Evolutionary conservation across 1,140 invertebrate genomes (phyloP).

Genomic region (Ceratina calcarata): DNA sequence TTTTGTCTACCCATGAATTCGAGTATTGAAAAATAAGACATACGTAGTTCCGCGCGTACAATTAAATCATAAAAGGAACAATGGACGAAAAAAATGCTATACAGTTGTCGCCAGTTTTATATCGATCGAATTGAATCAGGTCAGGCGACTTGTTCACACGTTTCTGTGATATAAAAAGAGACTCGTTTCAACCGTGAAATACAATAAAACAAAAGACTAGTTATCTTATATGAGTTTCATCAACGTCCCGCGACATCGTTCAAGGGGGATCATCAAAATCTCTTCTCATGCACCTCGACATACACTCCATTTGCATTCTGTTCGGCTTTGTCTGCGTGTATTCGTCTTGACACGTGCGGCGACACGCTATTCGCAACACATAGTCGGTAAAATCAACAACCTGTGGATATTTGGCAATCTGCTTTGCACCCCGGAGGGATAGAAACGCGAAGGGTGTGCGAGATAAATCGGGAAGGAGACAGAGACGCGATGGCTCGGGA

Average conservation of each 20-base stretch:
- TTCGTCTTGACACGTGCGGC: constrained; percentile 52
- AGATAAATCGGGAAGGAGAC: constrained; percentile 20
- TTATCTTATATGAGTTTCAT: too few species aligned
- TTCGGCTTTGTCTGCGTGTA: constrained; percentile 13
- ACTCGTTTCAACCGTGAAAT: too few species aligned
- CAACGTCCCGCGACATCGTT: too few species aligned
- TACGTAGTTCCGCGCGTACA: background rate
- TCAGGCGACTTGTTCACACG: too few species aligned
- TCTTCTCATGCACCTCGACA: background rate
- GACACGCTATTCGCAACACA: constrained; percentile 54
- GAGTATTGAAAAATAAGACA: background rate
- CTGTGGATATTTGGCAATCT: constrained; percentile 79
- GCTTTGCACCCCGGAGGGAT: constrained; percentile 65
- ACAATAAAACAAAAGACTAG: too few species aligned
- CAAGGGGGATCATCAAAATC: background rate
- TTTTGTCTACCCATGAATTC: background rate
- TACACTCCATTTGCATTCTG: constrained; percentile 16
- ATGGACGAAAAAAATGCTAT: too few species aligned
- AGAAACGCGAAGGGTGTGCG: background rate
- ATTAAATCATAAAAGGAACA: too few species aligned
- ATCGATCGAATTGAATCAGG: too few species aligned
- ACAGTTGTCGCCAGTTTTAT: too few species aligned
- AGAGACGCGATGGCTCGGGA: background rate
- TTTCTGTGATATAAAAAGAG: too few species aligned
- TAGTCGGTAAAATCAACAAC: constrained; percentile 75